Evolutionary conservation across 2,797 vertebrate species (phyloP), one percentile per base, ranked within the genome.

Genomic region (Acanthurus leucopareius): DNA sequence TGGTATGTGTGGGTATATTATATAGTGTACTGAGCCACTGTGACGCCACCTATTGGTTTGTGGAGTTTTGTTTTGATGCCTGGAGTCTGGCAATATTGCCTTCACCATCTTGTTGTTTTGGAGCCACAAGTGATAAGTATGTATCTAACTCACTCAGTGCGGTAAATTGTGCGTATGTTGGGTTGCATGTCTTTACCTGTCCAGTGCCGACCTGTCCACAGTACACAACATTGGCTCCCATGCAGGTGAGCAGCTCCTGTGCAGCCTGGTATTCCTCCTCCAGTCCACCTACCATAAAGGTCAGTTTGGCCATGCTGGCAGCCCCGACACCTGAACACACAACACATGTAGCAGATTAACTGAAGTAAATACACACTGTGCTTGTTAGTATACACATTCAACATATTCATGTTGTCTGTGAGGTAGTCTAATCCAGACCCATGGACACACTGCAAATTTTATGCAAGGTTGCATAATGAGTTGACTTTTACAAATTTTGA

Each of bases 231-330:
- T 96, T 97, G 80, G 96, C 96, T 78, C 97, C 97, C 97, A 99
- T 98, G 89, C 97, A 98, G 10, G 95, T 95, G 86, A 99, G 94
- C 70, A 99, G 87, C 86, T 98, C 96, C 89, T 97, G 95, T 20
- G 96, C 97, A 75, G 97, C 97, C 28, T 96, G 92, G 92, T 97
- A 99, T 88, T 99, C 97, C 67, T 97, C 96, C 91, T 98, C 96
- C 3, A 95, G 90, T 88, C 97, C 97, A 63, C 97, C 97, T 16
- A 98, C 97, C 97, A 98, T 98, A 91, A 99, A 98, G 2, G 97
- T 98, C 80, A 99, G 96, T 82, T 97, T 98, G 88, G 96, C 97
- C 92, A 97, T 86, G 77, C 93, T 96, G 85, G 97, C 97, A 77
- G 97, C 97, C 49, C 97, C 97, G 61, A 98, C 97, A 91, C 97